Evolutionary conservation across 2,888 invertebrate genomes (phyloP).

Genomic region (Mimumesa dahlbomi): DNA sequence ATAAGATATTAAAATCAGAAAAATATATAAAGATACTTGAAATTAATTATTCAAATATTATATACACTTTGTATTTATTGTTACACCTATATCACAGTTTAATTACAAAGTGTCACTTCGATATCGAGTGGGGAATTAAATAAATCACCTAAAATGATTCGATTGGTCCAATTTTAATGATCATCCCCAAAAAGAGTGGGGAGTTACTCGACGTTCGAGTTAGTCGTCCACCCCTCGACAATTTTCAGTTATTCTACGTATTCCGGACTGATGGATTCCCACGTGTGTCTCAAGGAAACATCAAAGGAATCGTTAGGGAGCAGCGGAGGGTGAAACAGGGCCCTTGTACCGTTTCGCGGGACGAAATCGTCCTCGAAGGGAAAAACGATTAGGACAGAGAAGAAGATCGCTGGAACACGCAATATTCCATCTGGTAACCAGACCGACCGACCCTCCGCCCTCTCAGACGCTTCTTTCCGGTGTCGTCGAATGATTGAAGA

Average conservation of each 20-base stretch:
- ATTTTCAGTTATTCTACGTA: slow-evolving; percentile 56
- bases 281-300: slow-evolving; percentile 40
- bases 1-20: too few relatives aligned
- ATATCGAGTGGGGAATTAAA: too few relatives aligned
- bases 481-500: slow-evolving; percentile 19
- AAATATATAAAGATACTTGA: too few relatives aligned
- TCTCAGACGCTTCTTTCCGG: slow-evolving; percentile 31
- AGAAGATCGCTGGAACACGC: slow-evolving; percentile 30
- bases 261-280: slow-evolving; percentile 41
- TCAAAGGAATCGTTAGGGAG: slow-evolving; percentile 50
- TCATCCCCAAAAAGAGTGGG: too few relatives aligned
- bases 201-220: too few relatives aligned
- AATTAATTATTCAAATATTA: too few relatives aligned
- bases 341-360: slow-evolving; percentile 41
- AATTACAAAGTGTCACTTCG: too few relatives aligned
- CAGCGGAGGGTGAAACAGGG: slow-evolving; percentile 11
- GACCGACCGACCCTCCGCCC: slow-evolving; percentile 19
- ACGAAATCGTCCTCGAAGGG: slow-evolving; percentile 47
- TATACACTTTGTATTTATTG: too few relatives aligned
- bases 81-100: too few relatives aligned
- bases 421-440: slow-evolving; percentile 42
- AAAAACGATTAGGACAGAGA: slow-evolving; percentile 50
- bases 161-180: too few relatives aligned
- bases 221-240: slow-evolving; percentile 25
- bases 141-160: too few relatives aligned